phyloP scores from a whole-genome alignment of 1,140 invertebrate species.

The Formica exsecta region DNA sequence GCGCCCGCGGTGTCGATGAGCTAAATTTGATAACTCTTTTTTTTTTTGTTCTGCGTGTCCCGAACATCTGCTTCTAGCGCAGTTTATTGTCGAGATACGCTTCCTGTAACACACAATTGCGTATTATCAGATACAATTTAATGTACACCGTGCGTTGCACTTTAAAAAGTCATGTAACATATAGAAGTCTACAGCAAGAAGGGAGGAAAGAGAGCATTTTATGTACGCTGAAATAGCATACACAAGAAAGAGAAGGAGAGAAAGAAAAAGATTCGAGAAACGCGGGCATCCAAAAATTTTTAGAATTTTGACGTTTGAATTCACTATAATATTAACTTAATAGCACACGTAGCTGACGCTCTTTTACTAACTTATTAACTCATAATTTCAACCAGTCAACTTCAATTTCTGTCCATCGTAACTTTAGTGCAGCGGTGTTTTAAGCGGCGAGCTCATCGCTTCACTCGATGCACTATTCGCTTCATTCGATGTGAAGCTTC shows the following conservation, averaged over 20 bases:
- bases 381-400: background rate
- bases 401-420: background rate
- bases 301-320: background rate
- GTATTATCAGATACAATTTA: conserved; percentile 12
- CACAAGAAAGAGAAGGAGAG: background rate
- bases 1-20: conserved; percentile 12
- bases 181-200: background rate
- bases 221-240: too few relatives aligned
- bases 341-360: background rate
- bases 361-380: conserved; percentile 19
- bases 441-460: background rate
- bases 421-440: background rate
- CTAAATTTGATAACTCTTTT: conserved; percentile 31
- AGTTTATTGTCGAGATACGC: background rate
- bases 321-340: background rate
- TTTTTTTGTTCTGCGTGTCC: conserved; percentile 6
- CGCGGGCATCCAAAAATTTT: background rate
- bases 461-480: background rate
- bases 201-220: background rate
- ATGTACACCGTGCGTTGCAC: background rate
- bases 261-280: background rate
- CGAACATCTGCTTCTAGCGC: conserved; percentile 2
- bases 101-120: background rate
- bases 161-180: background rate
- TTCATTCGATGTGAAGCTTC: background rate